Evolutionary conservation across 2,797 vertebrate species (phyloP).

Genomic region (Chiroxiphia lanceolata): DNA sequence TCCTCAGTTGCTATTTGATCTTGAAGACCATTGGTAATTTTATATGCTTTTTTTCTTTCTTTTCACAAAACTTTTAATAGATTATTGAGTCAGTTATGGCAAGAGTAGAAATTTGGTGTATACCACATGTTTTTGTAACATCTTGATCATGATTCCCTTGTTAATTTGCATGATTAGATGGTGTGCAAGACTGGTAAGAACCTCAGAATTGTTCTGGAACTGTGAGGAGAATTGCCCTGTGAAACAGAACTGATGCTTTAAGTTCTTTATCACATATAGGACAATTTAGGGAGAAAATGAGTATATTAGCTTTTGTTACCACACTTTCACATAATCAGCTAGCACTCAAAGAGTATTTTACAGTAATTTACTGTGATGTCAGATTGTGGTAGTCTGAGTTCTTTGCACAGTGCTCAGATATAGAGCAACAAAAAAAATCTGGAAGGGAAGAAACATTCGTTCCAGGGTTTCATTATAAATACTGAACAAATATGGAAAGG

Average conservation of each 20-base stretch:
- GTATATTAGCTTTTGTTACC: constrained; percentile 31
- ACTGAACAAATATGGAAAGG: not conserved
- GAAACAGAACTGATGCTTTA: constrained; percentile 41
- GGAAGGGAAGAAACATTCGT: not conserved
- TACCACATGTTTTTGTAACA: not conserved
- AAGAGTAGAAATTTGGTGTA: not conserved
- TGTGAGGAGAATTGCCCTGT: not conserved
- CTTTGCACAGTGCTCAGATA: not conserved
- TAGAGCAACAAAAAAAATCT: not conserved
- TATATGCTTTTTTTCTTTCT: not conserved
- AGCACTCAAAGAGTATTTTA: constrained; percentile 16
- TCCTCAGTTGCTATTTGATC: not conserved
- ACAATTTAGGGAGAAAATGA: constrained; percentile 22
- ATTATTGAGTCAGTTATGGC: not conserved
- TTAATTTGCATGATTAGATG: not conserved
- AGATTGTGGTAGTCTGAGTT: not conserved
- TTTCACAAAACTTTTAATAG: not conserved
- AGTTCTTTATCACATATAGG: constrained; percentile 34
- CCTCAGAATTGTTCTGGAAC: not conserved
- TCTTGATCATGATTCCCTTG: not conserved
- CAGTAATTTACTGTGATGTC: constrained; percentile 1
- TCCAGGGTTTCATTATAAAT: not conserved
- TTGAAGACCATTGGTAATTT: not conserved
- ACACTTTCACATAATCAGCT: not conserved
- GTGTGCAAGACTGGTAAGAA: not conserved